Base-by-base conservation (phyloP, 1,140 invertebrate genomes). In the Ostrea denselamellosa region DNA sequence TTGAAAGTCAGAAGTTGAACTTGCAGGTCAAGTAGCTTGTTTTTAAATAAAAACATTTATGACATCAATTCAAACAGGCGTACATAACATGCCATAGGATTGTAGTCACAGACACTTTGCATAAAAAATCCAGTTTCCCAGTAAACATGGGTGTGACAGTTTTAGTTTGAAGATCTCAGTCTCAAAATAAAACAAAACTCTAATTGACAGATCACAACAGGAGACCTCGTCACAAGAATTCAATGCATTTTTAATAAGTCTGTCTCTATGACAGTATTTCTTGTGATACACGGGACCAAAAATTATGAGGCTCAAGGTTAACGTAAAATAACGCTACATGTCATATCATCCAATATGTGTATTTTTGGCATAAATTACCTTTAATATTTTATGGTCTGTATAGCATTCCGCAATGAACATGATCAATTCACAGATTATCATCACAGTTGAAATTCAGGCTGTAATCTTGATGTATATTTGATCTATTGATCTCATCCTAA, bases 1-100 rank as follows among this genome's bases (percentile, higher is more conserved):
- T 19, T 77, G 28, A 14, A 77, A 77, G 68, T 77, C 68, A 25
- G 12, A 77, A 77, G 25, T 77, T 28, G 28, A 77, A 25, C 25
- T 28, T 9, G 14, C 68, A 77, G 68, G 22, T 77, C 68, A 77
- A 77, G 68, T 77, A 25, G 68, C 14, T 28, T 28, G 68, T 77
- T 77, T 25, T 28, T 28, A 71, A 71, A 71, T 71, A 71, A 22
- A 71, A 71, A 71, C 65, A 71, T 71, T 71, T 77, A 77, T 34
- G 68, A 77, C 68, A 77, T 77, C 68, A 77, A 77, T 77, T 77
- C 28, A 77, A 34, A 34, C 25, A 77, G 28, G 25, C 12, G 68
- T 77, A 34, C 22, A 28, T 2, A 28, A 62, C 58, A 62, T 12
- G 9, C 14, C 34, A 44, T 44, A 44, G 34, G 5, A 44, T 5